Evolutionary conservation across 2,888 invertebrate genomes (phyloP).

Genomic region (Lordiphosa fenestrarum): DNA sequence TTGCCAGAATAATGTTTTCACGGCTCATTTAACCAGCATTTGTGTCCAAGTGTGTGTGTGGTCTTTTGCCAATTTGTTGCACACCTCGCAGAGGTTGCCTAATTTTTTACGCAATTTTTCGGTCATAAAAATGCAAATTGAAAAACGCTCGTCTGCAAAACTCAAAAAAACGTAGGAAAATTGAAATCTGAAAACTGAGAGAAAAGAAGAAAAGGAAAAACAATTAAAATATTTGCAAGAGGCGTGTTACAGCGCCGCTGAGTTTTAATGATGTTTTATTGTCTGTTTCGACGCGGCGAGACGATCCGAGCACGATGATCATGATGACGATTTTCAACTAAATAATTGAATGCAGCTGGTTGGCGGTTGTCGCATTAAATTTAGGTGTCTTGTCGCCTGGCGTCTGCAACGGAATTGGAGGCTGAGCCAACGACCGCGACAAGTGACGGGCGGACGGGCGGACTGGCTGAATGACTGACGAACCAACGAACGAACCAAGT

Average conservation of each 20-base stretch:
- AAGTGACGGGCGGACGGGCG: slow-evolving; percentile 51
- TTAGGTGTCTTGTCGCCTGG: slow-evolving; percentile 67
- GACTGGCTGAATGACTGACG: slow-evolving; percentile 4
- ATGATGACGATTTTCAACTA: slow-evolving; percentile 66
- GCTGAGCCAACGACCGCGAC: slow-evolving; percentile 68
- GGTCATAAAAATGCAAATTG: slow-evolving; percentile 35
- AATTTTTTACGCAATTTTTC: slow-evolving; percentile 34
- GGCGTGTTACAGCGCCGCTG: slow-evolving; percentile 64
- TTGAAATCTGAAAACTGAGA: too few relatives aligned
- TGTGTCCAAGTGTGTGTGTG: not conserved
- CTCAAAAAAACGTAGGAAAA: too few relatives aligned
- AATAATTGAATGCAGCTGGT: slow-evolving; percentile 78
- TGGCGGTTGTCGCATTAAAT: slow-evolving; percentile 76
- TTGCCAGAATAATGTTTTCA: too few relatives aligned
- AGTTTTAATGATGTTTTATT: slow-evolving; percentile 73
- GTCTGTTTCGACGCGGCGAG: slow-evolving; percentile 64
- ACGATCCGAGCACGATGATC: slow-evolving; percentile 45
- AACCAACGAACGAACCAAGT: slow-evolving; percentile 26
- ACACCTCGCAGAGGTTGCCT: slow-evolving; percentile 19
- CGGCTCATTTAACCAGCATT: too few relatives aligned
- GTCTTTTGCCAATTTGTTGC: slow-evolving; percentile 5
- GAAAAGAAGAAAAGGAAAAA: too few relatives aligned
- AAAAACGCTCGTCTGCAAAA: slow-evolving; percentile 16
- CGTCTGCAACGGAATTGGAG: slow-evolving; percentile 27
- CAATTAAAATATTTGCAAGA: slow-evolving; percentile 73